Conservation (phyloP, 2,888 invertebrate genomes). For the Caenorhabditis doughertyi region DNA sequence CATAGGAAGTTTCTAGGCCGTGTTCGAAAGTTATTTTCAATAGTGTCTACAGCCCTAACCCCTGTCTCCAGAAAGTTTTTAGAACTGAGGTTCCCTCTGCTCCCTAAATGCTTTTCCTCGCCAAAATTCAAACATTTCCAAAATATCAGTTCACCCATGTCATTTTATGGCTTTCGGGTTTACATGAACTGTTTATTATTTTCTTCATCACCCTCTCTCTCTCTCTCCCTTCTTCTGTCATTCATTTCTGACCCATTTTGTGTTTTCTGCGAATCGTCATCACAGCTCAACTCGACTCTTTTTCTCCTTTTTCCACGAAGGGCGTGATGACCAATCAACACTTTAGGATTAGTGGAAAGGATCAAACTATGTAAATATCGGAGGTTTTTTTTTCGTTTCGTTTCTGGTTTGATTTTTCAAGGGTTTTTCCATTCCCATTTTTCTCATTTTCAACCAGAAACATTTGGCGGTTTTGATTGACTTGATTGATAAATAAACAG, state of each 20-base stretch:
- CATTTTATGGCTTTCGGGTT: too few relatives aligned
- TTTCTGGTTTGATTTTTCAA: neutral
- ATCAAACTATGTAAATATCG: conserved; percentile 4
- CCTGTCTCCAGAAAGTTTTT: too few relatives aligned
- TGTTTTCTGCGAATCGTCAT: conserved; percentile 31
- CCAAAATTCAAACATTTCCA: too few relatives aligned
- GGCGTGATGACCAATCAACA: conserved; percentile 48
- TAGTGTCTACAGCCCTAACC: too few relatives aligned
- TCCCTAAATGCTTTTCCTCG: too few relatives aligned
- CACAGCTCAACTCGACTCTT: neutral
- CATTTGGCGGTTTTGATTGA: conserved; percentile 19
- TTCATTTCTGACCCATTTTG: conserved; percentile 21
- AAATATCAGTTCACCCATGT: neutral
- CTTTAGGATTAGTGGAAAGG: neutral
- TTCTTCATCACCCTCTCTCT: neutral
- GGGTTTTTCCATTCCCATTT: neutral
- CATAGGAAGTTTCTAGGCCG: too few relatives aligned
- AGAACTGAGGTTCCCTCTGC: too few relatives aligned
- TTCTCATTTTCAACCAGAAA: neutral
- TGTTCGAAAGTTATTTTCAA: too few relatives aligned
- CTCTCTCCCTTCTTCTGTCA: neutral
- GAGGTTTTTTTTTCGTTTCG: neutral
- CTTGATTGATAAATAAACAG: conserved; percentile 21
- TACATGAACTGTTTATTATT: neutral
- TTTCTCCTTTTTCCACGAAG: too few relatives aligned